Percentiles rank a stretch among this genome's conserved stretches.
phyloP scores from a whole-genome alignment of 2,797 vertebrate species.

The Falco cherrug region DNA sequence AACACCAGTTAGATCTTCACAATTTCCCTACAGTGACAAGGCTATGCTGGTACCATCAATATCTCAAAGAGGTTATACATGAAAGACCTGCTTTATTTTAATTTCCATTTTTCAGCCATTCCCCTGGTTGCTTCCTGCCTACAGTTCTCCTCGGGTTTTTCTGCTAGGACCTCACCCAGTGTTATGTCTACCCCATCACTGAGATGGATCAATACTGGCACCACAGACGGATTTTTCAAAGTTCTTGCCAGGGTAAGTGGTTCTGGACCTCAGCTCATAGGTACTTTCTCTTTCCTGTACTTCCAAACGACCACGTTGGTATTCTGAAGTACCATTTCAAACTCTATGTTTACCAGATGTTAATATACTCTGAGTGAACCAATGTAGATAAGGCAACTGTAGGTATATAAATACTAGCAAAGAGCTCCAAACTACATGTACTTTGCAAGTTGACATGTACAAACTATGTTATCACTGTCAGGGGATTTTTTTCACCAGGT shows the following conservation, averaged over 20 bases:
- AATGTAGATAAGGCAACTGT: background rate
- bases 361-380: background rate
- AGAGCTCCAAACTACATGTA: background rate
- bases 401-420: background rate
- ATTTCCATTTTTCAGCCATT: background rate
- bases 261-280: background rate
- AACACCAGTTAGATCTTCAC: background rate
- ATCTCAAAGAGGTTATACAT: background rate
- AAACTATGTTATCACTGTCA: background rate
- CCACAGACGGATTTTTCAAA: background rate
- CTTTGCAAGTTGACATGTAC: background rate
- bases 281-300: background rate
- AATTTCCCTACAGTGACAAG: background rate
- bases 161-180: background rate
- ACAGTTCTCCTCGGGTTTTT: background rate
- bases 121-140: background rate
- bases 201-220: background rate
- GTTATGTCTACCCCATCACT: fast-evolving
- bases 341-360: background rate
- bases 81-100: background rate
- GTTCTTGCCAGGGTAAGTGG: background rate
- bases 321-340: background rate
- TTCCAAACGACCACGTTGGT: background rate
- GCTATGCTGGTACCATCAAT: background rate
- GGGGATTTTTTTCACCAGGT: background rate